Conservation (phyloP, 2,113 vertebrate species). For the Phalacrocorax carbo region DNA sequence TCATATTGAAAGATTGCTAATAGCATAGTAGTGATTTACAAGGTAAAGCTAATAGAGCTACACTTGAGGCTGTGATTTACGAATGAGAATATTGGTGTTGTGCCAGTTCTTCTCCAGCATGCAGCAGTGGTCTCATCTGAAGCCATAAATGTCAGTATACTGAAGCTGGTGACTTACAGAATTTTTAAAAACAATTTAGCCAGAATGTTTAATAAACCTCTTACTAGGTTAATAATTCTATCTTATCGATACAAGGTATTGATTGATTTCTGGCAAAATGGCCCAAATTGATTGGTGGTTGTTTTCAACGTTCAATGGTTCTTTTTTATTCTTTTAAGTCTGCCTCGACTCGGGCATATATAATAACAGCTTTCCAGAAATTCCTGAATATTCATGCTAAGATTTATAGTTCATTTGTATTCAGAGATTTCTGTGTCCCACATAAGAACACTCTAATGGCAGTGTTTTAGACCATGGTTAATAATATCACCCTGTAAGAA, state of each 20-base stretch:
- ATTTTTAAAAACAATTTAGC: not conserved
- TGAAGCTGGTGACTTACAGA: not conserved
- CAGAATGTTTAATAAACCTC: not conserved
- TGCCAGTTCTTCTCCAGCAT: conserved; percentile 25
- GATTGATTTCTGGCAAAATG: not conserved
- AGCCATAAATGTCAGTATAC: conserved; percentile 19
- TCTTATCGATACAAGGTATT: not conserved
- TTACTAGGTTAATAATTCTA: conserved; percentile 17
- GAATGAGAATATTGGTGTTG: conserved; percentile 31
- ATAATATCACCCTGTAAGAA: conserved; percentile 46
- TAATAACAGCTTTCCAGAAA: conserved; percentile 31
- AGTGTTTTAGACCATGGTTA: conserved; percentile 5
- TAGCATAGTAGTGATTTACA: conserved; percentile 49
- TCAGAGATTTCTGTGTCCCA: not conserved
- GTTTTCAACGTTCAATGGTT: not conserved
- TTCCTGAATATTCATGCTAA: conserved; percentile 50
- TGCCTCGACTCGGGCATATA: not conserved
- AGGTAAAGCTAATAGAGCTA: conserved; percentile 21
- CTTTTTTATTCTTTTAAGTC: not conserved
- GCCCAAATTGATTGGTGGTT: not conserved
- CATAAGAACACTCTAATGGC: not conserved
- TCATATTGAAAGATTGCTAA: conserved; percentile 57
- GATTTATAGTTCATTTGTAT: conserved; percentile 23
- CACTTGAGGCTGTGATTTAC: conserved; percentile 32
- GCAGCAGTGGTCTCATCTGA: not conserved